Conservation (phyloP, 2,888 invertebrate genomes). For the Amphipoea oculea region DNA sequence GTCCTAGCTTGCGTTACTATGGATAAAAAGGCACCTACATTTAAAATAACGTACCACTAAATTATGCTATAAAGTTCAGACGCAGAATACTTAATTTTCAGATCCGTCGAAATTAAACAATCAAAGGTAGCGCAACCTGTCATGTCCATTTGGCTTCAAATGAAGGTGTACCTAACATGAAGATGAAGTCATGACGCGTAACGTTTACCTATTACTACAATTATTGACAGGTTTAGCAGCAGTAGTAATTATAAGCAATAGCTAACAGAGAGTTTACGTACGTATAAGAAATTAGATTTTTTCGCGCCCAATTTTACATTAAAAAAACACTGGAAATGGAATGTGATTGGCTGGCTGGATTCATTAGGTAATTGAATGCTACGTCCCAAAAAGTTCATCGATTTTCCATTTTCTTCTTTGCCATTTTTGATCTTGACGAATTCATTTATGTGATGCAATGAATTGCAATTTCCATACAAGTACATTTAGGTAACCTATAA, state of each 20-base stretch:
- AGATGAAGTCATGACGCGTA: background rate
- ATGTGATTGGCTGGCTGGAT: background rate
- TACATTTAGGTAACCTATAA: background rate
- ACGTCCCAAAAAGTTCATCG: background rate
- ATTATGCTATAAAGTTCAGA: background rate
- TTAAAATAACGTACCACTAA: background rate
- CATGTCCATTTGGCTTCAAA: background rate
- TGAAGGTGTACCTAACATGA: background rate
- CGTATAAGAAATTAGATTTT: background rate
- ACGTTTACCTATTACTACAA: background rate
- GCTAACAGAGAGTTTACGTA: background rate
- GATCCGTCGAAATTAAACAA: background rate
- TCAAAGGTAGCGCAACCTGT: background rate
- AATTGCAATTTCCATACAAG: background rate
- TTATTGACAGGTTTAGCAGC: background rate
- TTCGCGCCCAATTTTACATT: background rate
- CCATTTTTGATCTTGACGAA: background rate
- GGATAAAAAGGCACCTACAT: background rate
- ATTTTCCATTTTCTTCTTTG: background rate
- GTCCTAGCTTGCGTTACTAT: background rate
- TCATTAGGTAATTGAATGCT: background rate
- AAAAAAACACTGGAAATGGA: background rate
- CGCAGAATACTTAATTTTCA: no score
- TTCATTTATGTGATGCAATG: background rate
- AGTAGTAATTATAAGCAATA: constrained; percentile 1